Base-by-base conservation (phyloP, 2,113 vertebrate genomes). In the Oriolus oriolus region DNA sequence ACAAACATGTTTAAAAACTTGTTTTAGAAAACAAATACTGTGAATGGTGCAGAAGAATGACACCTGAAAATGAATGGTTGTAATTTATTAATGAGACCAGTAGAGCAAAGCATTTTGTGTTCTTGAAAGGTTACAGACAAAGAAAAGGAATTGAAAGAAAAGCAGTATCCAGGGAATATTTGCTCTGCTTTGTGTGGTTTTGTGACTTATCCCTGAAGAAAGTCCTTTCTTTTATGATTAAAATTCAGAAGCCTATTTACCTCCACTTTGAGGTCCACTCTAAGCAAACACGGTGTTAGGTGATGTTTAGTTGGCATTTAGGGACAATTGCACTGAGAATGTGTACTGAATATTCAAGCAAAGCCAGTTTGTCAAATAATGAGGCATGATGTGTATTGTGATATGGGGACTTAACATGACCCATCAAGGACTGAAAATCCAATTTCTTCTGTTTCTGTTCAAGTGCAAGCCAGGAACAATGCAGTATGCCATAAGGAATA, bases 251-350 rank as follows among this genome's bases (percentile, higher is more conserved):
- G 31, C 8, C 28, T 47, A 39, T 87, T 95, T 87, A 26, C 28
- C 44, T 91, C 50, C 3, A 2, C 14, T 91, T 71, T 75, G 81
- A 90, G 66, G 52, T 78, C 78, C 31, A n/a, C 41, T 71, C n/a
- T 84, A 85, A 93, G 56, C 65, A 93, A 93, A 91, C 33, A 87
- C 31, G 42, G 26, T 66, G 56, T 73, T 91, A 61, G 49, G 33
- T 89, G 79, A 93, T 53, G 76, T 94, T 96, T 77, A 81, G 45
- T 61, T 96, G 84, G 42, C 84, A 85, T 91, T 92, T 92, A 76
- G 35, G n/a, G 53, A 52, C 42, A 87, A 42, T 61, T 60, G 54
- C 61, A 82, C 30, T n/a, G 45, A 9, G 65, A 17, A 79, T 61
- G 22, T 87, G 42, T 56, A 64, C 30, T 91, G 74, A 84, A 92